Percentiles rank a stretch among this genome's conserved stretches.
These are phyloP conservation scores for Diadema setosum DNA, from an alignment of 35 echinoderm and acorn worm species.

Conservation along the genomic window DNA sequence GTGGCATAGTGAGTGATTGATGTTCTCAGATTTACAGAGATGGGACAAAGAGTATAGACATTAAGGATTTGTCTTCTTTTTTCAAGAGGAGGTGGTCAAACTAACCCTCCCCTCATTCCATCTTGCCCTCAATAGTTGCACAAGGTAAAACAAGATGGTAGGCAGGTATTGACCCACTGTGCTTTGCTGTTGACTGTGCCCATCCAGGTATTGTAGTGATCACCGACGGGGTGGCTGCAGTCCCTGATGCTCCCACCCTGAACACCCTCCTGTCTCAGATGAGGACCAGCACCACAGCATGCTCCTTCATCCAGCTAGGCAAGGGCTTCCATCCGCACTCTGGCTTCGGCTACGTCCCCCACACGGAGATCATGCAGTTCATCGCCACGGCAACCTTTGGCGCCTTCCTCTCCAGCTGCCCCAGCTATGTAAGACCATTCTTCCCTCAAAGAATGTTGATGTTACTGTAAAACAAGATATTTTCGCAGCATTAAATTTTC, in stretches of 20 bases:
- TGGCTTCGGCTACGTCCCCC: constrained; percentile 91
- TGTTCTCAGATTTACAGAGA: too few species aligned
- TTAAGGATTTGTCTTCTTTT: too few species aligned
- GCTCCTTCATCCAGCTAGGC: constrained; percentile 97
- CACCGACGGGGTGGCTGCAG: constrained; percentile 77
- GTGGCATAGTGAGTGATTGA: too few species aligned
- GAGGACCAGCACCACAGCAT: constrained; percentile 78
- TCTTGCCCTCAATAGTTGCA: too few species aligned
- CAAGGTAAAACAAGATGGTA: too few species aligned
- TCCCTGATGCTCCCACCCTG: constrained; percentile 64
- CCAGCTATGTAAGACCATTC: constrained; percentile 76
- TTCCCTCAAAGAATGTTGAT: too few species aligned
- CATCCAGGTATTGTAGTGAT: constrained; percentile 75
- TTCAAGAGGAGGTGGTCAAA: too few species aligned
- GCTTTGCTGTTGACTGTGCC: not conserved
- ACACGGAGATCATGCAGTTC: constrained; percentile 98
- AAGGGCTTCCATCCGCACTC: constrained; percentile 89
- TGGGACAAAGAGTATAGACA: too few species aligned
- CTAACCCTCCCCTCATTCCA: too few species aligned
- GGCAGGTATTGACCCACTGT: too few species aligned
- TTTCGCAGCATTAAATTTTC: too few species aligned
- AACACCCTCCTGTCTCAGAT: constrained; percentile 61
- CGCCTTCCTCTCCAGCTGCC: constrained; percentile 81
- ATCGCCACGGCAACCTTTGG: constrained; percentile 94
- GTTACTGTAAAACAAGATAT: too few species aligned